These are phyloP conservation scores for Rhingia campestris DNA, from an alignment of 2,888 invertebrate genomes.

Conservation along the genomic window DNA sequence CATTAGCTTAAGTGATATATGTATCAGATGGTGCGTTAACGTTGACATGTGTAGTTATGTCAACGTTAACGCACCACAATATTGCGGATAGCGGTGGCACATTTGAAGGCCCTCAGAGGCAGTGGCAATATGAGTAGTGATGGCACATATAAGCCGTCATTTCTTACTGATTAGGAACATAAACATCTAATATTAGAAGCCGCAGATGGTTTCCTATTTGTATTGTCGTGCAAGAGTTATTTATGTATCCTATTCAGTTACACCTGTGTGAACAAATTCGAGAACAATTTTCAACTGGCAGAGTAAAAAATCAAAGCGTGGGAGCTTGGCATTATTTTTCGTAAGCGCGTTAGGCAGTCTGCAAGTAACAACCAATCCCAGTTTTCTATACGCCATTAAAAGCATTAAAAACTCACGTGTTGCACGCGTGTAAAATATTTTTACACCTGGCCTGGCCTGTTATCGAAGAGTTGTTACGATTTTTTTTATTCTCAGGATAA, in stretches of 20 bases:
- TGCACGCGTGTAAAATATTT: slow-evolving; percentile 95
- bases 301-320: slow-evolving; percentile 99
- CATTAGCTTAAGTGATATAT: no score
- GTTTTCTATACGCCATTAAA: slow-evolving; percentile 97
- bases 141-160: slow-evolving; percentile 99
- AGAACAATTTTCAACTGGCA: slow-evolving; percentile 98
- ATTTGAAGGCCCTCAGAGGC: no score
- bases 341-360: slow-evolving; percentile 99
- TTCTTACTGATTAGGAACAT: slow-evolving; percentile 98
- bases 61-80: no score
- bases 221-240: slow-evolving; percentile 94
- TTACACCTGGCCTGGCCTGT: no score
- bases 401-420: slow-evolving; percentile 99
- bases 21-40: no score
- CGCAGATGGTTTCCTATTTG: slow-evolving; percentile 97
- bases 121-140: slow-evolving; percentile 98
- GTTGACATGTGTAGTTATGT: no score
- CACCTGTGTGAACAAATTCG: slow-evolving; percentile 98
- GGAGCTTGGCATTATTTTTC: slow-evolving; percentile 99
- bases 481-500: slow-evolving; percentile 99
- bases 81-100: no score
- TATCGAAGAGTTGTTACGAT: slow-evolving; percentile 98
- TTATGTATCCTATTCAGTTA: slow-evolving; percentile 99
- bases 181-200: slow-evolving; percentile 99
- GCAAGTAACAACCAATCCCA: slow-evolving; percentile 90